Evolutionary conservation across 1,140 invertebrate species (phyloP).

Genomic region (Planococcus citri): DNA sequence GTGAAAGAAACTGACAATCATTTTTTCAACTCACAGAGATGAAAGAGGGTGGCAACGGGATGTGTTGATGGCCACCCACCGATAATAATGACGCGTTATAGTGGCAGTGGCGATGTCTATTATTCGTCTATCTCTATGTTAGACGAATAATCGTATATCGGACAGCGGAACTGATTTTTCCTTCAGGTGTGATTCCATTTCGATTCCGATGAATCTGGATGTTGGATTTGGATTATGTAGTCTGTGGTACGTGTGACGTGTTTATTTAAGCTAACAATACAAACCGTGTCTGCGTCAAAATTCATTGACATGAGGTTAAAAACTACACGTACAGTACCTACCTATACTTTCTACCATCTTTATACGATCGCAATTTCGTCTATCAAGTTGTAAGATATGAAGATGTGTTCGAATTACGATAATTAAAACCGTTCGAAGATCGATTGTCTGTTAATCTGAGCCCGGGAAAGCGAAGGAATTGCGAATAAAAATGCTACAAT

Average conservation of each 20-base stretch:
- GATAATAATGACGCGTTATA: neutral
- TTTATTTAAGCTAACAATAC: constrained; percentile 14
- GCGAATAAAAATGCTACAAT: no score
- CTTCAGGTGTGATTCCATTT: constrained; percentile 12
- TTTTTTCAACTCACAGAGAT: neutral
- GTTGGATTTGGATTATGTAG: no score
- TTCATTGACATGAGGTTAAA: neutral
- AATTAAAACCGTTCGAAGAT: no score
- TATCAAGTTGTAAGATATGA: no score
- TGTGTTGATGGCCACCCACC: constrained; percentile 16
- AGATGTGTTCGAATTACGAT: no score
- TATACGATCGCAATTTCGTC: no score
- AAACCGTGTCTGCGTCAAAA: neutral
- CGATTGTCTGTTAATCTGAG: no score
- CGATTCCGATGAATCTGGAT: neutral
- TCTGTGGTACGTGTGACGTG: neutral
- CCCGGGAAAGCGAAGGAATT: no score
- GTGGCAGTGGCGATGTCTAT: neutral
- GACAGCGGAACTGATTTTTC: neutral
- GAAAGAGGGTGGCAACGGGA: neutral
- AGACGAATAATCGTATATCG: neutral
- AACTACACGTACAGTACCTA: no score
- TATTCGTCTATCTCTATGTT: neutral
- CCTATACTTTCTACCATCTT: no score
- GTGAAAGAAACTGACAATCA: constrained; percentile 9